Evolutionary conservation across 2,113 vertebrate species (phyloP).

Genomic region (Aythya baeri): DNA sequence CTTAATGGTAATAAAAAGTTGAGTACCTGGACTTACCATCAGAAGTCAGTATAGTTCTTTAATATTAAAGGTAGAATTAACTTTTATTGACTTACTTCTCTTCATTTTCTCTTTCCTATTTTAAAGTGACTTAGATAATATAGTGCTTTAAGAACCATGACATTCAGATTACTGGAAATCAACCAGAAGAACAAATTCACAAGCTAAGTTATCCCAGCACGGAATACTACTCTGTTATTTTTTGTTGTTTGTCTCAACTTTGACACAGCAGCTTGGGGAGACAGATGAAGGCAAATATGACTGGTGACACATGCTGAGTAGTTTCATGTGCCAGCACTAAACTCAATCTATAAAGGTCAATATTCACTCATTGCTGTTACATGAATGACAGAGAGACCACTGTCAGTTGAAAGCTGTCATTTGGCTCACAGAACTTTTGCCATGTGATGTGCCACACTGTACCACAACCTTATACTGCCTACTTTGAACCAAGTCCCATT

Average conservation of each 20-base stretch:
- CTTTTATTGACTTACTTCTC: background rate
- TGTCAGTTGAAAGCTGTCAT: background rate
- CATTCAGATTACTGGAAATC: background rate
- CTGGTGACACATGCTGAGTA: background rate
- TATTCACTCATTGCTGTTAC: background rate
- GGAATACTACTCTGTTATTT: background rate
- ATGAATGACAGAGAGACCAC: background rate
- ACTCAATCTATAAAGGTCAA: background rate
- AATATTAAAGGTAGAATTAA: background rate
- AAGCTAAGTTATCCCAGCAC: background rate
- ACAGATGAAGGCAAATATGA: background rate
- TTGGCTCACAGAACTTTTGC: background rate
- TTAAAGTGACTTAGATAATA: background rate
- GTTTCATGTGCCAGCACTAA: background rate
- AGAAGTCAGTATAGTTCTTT: background rate
- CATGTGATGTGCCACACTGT: fast-evolving
- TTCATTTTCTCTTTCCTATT: background rate
- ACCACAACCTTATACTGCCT: background rate
- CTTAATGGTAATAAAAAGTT: background rate
- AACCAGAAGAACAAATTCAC: background rate
- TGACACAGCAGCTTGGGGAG: background rate
- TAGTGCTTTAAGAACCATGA: background rate
- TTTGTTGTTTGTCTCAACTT: background rate
- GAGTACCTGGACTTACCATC: background rate
- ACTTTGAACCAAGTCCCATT: background rate